These are phyloP conservation scores for Rutilus rutilus DNA, from an alignment of 2,113 vertebrate species.

Conservation along the genomic window DNA sequence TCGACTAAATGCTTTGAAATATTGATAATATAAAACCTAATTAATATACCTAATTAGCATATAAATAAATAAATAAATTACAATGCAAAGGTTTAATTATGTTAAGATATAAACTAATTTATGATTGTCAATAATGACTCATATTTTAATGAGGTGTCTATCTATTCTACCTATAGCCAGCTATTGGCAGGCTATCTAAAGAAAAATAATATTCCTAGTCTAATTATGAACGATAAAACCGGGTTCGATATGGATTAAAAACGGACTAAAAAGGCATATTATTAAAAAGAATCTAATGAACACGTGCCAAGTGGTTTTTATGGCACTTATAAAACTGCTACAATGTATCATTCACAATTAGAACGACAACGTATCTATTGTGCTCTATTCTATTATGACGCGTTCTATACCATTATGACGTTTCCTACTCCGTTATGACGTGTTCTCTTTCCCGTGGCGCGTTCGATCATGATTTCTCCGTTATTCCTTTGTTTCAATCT, in stretches of 20 bases:
- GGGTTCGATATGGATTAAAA: conserved; percentile 53
- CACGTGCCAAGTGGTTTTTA: conserved; percentile 38
- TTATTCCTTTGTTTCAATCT: conserved; percentile 56
- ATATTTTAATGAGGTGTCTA: conserved; percentile 54
- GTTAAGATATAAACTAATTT: conserved; percentile 65
- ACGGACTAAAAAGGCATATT: conserved; percentile 55
- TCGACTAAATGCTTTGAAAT: conserved; percentile 67
- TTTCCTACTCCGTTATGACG: conserved; percentile 32
- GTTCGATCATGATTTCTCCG: conserved; percentile 54
- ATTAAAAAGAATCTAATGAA: conserved; percentile 52
- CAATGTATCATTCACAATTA: conserved; percentile 44
- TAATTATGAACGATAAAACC: conserved; percentile 46
- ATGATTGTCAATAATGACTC: conserved; percentile 72
- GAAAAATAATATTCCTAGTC: conserved; percentile 48
- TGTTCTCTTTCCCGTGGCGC: conserved; percentile 63
- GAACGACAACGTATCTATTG: conserved; percentile 35
- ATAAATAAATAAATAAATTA: conserved; percentile 82
- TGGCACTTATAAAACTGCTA: conserved; percentile 40
- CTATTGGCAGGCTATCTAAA: conserved; percentile 61
- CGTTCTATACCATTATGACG: conserved; percentile 37
- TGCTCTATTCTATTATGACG: conserved; percentile 32
- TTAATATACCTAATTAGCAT: conserved; percentile 67
- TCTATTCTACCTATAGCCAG: conserved; percentile 63
- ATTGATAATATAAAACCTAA: conserved; percentile 71
- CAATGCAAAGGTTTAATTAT: conserved; percentile 65